These are phyloP conservation scores for Columba guinea DNA, from an alignment of 2,797 vertebrate species.

Conservation along the genomic window DNA sequence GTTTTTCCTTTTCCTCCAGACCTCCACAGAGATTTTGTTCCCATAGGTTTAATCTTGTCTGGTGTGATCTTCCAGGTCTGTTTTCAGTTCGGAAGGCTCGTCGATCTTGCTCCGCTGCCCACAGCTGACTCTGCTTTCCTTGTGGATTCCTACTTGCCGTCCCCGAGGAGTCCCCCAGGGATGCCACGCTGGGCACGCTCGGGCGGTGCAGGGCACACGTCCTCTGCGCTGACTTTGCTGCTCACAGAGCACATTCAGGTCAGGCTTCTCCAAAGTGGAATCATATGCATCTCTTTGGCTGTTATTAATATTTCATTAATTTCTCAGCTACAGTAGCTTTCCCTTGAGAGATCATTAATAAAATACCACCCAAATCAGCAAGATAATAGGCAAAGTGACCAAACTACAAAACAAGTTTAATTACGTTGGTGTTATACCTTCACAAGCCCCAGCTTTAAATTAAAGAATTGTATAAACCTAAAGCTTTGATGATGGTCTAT, in stretches of 20 bases:
- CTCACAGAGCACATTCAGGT: conserved; percentile 28
- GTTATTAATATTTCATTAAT: conserved; percentile 79
- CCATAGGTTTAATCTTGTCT: background rate
- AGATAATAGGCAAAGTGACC: conserved; percentile 77
- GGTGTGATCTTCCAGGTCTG: background rate
- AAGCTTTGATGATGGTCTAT: conserved; percentile 68
- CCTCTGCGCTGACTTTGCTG: background rate
- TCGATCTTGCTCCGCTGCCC: background rate
- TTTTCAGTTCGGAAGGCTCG: background rate
- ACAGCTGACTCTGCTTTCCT: background rate
- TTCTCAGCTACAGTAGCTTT: conserved; percentile 73
- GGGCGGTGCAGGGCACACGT: rapidly evolving
- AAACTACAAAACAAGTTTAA: conserved; percentile 76
- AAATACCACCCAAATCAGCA: conserved; percentile 81
- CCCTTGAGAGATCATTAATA: conserved; percentile 84
- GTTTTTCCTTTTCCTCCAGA: background rate
- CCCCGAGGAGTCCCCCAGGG: background rate
- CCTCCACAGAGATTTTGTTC: background rate
- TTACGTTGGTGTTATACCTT: conserved; percentile 71
- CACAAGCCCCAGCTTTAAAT: conserved; percentile 49
- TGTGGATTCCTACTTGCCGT: background rate
- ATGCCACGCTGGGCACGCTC: rapidly evolving
- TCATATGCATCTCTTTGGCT: conserved; percentile 22
- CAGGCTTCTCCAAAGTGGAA: conserved; percentile 30
- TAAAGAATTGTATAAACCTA: conserved; percentile 53